Conservation (phyloP, 2,113 vertebrate genomes). For the Thalassoma bifasciatum region DNA sequence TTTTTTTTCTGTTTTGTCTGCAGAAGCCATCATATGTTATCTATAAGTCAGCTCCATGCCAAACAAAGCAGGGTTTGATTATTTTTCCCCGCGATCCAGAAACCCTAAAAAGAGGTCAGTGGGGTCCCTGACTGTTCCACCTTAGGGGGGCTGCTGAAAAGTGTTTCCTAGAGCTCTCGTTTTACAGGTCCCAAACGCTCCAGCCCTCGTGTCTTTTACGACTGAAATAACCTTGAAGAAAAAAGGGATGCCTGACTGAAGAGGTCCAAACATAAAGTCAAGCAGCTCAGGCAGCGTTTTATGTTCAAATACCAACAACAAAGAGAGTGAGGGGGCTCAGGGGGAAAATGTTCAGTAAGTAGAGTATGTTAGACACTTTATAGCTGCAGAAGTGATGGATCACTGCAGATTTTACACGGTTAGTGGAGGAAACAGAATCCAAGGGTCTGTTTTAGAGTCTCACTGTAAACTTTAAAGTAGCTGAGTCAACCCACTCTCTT, state of each 20-base stretch:
- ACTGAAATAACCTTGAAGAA: slow-evolving; percentile 39
- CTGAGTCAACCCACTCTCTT: no score
- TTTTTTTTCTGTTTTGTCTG: slow-evolving; percentile 26
- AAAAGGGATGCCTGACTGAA: slow-evolving; percentile 37
- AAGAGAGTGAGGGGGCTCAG: slow-evolving; percentile 7
- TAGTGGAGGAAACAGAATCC: neutral
- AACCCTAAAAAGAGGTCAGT: slow-evolving; percentile 28
- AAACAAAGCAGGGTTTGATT: slow-evolving; percentile 22
- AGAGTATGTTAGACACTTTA: slow-evolving; percentile 1
- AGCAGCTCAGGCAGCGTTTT: slow-evolving; percentile 37
- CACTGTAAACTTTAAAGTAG: no score
- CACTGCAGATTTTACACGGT: slow-evolving; percentile 15
- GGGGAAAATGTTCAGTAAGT: slow-evolving; percentile 20
- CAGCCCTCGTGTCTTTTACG: slow-evolving; percentile 31
- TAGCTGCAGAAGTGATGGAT: slow-evolving; percentile 17
- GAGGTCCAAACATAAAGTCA: slow-evolving; percentile 34
- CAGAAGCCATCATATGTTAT: neutral
- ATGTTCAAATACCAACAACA: slow-evolving; percentile 40
- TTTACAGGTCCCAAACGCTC: slow-evolving; percentile 48
- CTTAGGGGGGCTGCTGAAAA: slow-evolving; percentile 14
- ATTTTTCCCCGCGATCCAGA: slow-evolving; percentile 27
- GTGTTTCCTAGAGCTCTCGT: slow-evolving; percentile 37
- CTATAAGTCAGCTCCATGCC: neutral
- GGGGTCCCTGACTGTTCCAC: slow-evolving; percentile 10
- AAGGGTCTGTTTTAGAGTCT: neutral